Evolutionary conservation across 2,888 invertebrate species (phyloP).

Genomic region (Acleris sparsana): DNA sequence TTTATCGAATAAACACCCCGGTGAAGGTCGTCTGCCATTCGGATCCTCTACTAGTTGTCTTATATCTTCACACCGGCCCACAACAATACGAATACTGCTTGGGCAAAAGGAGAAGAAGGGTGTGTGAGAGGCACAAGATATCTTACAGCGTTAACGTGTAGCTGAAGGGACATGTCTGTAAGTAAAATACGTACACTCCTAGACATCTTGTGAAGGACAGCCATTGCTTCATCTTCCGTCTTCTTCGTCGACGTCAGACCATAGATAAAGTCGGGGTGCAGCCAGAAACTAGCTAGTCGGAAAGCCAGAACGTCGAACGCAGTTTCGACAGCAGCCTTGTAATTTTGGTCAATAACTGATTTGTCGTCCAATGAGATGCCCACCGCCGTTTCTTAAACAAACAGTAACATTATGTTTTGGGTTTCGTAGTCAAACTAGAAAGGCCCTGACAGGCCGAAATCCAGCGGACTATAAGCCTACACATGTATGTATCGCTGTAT

Average conservation of each 20-base stretch:
- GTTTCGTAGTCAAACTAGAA: no score
- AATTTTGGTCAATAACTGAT: slow-evolving; percentile 31
- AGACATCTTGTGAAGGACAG: slow-evolving; percentile 32
- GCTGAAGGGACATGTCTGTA: neutral
- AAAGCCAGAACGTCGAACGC: slow-evolving; percentile 22
- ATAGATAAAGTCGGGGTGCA: slow-evolving; percentile 36
- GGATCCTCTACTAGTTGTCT: no score
- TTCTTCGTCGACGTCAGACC: slow-evolving; percentile 16
- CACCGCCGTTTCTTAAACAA: slow-evolving; percentile 33
- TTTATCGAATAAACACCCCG: no score
- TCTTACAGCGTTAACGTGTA: no score
- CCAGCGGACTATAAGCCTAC: no score
- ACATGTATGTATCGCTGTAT: no score
- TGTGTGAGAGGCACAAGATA: no score
- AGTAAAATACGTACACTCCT: slow-evolving; percentile 17
- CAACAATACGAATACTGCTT: no score
- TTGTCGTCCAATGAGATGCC: slow-evolving; percentile 34
- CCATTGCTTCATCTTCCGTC: slow-evolving; percentile 13
- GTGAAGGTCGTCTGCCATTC: no score
- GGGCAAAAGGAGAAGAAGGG: no score
- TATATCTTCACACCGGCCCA: no score
- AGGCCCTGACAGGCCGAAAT: no score
- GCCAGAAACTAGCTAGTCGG: slow-evolving; percentile 26
- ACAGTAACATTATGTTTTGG: neutral
- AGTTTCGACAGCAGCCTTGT: slow-evolving; percentile 27